phyloP scores from a whole-genome alignment of 2,113 vertebrate species.

The Tor tambroides region DNA sequence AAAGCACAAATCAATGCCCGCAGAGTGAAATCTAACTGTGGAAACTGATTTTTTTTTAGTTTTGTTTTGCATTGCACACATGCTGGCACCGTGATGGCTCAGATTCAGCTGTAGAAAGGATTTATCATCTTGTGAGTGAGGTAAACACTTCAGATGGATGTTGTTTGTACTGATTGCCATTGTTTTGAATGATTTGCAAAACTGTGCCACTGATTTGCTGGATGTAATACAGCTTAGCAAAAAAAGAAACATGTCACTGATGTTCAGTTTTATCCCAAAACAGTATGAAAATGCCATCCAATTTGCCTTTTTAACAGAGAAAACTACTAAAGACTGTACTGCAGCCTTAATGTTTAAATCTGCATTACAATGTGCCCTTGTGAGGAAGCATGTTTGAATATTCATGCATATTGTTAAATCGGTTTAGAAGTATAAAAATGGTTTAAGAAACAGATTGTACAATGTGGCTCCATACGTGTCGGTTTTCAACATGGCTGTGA shows the following conservation, averaged over 20 bases:
- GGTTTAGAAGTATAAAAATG: slow-evolving; percentile 14
- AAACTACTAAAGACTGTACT: not conserved
- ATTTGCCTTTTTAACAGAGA: slow-evolving; percentile 6
- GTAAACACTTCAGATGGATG: not conserved
- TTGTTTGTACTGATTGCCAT: slow-evolving; percentile 25
- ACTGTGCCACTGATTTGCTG: slow-evolving; percentile 31
- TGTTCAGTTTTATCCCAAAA: not conserved
- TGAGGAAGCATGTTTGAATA: not conserved
- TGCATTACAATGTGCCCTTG: not conserved
- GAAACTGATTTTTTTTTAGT: not conserved
- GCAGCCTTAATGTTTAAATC: not conserved
- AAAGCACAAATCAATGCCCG: not conserved
- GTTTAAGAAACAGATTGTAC: not conserved
- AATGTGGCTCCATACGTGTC: not conserved
- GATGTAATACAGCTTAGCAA: slow-evolving; percentile 11
- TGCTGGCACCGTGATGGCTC: not conserved
- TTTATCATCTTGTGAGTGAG: not conserved
- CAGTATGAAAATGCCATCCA: slow-evolving; percentile 23
- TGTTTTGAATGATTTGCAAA: slow-evolving; percentile 11
- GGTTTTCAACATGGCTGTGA: not conserved
- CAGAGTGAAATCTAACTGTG: not conserved
- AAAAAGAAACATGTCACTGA: slow-evolving; percentile 20
- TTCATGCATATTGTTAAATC: not conserved
- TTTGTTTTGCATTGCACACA: not conserved
- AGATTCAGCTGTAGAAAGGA: not conserved